Evolutionary conservation across 2,113 vertebrate genomes (phyloP), one percentile per base, ranked within the genome.

Genomic region (Apteryx owenii): DNA sequence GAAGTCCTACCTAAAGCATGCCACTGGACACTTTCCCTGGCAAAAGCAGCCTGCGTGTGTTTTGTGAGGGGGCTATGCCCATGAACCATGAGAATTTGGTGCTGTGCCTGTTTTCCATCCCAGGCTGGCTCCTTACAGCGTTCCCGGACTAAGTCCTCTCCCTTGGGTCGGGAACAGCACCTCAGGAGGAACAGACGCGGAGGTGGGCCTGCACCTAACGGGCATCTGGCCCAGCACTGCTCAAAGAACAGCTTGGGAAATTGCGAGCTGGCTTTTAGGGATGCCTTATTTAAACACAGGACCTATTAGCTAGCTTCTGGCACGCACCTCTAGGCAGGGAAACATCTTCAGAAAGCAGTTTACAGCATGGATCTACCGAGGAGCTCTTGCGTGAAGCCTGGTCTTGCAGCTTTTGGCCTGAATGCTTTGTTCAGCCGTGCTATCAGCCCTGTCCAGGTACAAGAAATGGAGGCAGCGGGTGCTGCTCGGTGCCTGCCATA

Each of bases 51-150:
- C 46, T 48, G 13, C n/a, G 9, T 9, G 10, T 58, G 54, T 42
- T 42, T 23, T 60, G 21, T 20, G 29, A 31, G 31, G 10, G 13
- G 1, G 44, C 0, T 51, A 14, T 10, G 5, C 3, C 4, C 77
- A 42, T 3, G 26, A 73, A 73, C 9, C 12, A 11, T 5, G 22
- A 26, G n/a, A 69, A 58, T 86, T 75, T 28, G 21, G 2, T 88
- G 26, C 21, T 42, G 7, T 73, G 31, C 19, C 46, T 17, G 3
- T 21, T 76, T 62, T 53, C 66, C 5, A 33, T 14, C 9, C 6
- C 3, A 50, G 81, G 9, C 36, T 58, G 17, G 10, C 46, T 10
- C 10, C 53, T 70, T 65, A 29, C 44, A 44, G 17, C 46, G 18
- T 13, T 66, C 11, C 64, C 36, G 17, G 22, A 12, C 33, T 92